Conservation (phyloP, 2,888 invertebrate species). For the Cosmia pyralina region DNA sequence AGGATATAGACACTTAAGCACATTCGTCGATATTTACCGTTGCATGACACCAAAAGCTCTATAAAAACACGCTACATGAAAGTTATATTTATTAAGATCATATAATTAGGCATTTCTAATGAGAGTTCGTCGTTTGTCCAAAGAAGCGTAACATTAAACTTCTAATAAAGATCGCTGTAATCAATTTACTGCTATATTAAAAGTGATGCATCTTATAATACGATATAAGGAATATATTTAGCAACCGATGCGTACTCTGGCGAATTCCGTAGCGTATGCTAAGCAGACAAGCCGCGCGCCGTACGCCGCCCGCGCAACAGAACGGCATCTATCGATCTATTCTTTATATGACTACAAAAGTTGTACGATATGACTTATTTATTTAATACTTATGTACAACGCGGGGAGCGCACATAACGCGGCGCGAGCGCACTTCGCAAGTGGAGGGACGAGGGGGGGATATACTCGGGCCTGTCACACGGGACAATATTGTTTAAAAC, state of each 20-base stretch:
- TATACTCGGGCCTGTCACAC: slow-evolving; percentile 59
- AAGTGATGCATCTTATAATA: slow-evolving; percentile 53
- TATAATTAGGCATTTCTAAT: slow-evolving; percentile 57
- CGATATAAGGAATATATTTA: slow-evolving; percentile 50
- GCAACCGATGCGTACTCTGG: slow-evolving; percentile 33
- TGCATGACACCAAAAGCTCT: slow-evolving; percentile 64
- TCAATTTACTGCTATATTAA: slow-evolving; percentile 50
- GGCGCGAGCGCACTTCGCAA: slow-evolving; percentile 2
- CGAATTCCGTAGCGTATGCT: slow-evolving; percentile 62
- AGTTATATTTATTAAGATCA: slow-evolving; percentile 51
- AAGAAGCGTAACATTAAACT: slow-evolving; percentile 48
- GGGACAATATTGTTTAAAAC: slow-evolving; percentile 56
- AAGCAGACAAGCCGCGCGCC: slow-evolving; percentile 32
- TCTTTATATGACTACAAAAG: slow-evolving; percentile 74
- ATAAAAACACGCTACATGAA: slow-evolving; percentile 62
- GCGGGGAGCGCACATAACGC: slow-evolving; percentile 53
- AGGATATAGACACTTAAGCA: slow-evolving; percentile 58
- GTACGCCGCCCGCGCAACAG: slow-evolving; percentile 34
- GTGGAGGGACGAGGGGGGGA: not conserved
- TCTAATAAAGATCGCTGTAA: slow-evolving; percentile 52
- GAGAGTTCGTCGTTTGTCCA: slow-evolving; percentile 52
- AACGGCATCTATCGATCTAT: slow-evolving; percentile 59
- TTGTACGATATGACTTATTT: slow-evolving; percentile 80
- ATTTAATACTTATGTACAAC: slow-evolving; percentile 72
- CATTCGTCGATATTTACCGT: slow-evolving; percentile 36